A percentile compares a stretch with the other conserved stretches of the same genome.
Conservation (phyloP, 2,888 invertebrate species). For the Paralinhomoeus sp. region DNA sequence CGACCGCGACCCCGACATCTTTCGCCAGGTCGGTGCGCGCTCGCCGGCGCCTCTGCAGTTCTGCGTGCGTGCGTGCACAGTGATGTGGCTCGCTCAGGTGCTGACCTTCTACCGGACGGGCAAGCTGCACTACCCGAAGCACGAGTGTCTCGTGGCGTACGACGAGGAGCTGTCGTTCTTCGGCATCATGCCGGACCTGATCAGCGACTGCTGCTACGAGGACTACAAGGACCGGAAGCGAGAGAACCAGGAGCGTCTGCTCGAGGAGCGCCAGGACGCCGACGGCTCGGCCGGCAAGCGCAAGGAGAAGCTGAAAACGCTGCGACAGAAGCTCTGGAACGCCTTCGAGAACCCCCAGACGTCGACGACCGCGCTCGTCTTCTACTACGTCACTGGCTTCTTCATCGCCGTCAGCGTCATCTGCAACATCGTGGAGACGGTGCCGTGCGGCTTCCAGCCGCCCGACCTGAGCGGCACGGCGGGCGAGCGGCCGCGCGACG, state of each 20-base stretch:
- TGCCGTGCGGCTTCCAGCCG: constrained; percentile 25
- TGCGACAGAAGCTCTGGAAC: constrained; percentile 57
- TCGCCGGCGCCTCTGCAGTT: too few relatives aligned
- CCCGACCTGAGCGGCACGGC: constrained; percentile 28
- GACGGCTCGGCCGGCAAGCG: constrained; percentile 11
- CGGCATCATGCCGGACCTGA: constrained; percentile 84
- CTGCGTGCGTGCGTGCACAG: too few relatives aligned
- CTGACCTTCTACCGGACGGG: constrained; percentile 96
- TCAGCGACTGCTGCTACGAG: constrained; percentile 97
- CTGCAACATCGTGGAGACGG: constrained; percentile 83
- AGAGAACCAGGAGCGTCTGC: constrained; percentile 87
- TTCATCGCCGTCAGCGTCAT: constrained; percentile 97
- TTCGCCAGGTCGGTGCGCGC: constrained; percentile 35
- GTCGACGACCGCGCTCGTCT: constrained; percentile 92
- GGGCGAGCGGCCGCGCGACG: too few relatives aligned
- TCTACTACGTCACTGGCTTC: constrained; percentile 98
- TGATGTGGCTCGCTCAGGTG: too few relatives aligned
- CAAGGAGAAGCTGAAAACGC: neutral
- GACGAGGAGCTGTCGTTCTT: constrained; percentile 98
- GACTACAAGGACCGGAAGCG: constrained; percentile 95
- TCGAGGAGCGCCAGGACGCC: constrained; percentile 49
- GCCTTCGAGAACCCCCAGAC: constrained; percentile 99
- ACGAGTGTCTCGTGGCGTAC: constrained; percentile 93
- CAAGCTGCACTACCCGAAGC: constrained; percentile 94
- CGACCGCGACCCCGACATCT: constrained; percentile 95